Base-by-base conservation (phyloP, 1,140 invertebrate species). In the Cydia amplana region DNA sequence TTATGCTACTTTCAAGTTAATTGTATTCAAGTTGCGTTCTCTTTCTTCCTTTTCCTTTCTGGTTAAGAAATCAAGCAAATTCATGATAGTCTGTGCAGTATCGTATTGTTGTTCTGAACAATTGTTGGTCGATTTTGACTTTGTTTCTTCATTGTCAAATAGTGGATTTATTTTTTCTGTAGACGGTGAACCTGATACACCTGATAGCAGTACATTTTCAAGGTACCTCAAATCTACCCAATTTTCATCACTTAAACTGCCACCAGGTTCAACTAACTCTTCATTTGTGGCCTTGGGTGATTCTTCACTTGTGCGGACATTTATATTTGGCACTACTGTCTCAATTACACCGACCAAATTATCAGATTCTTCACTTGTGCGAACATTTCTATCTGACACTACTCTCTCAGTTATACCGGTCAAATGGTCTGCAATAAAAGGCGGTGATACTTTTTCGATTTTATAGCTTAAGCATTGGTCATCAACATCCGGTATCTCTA, bases 401-500 rank as follows among this genome's bases (percentile, higher is more conserved):
- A 60, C 55, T 23, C n/a, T 60, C 20, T 60, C 55, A 60, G 23
- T 20, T 23, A 23, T 23, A 23, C 20, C 9, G 20, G 55, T 23
- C 55, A 23, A 60, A 23, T 60, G 9, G 55, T 60, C 20, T 4
- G 55, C 9, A 60, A 60, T 23, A n/a, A 20, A 23, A 6, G 55
- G 7, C n/a, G 7, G 9, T 10, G 55, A 23, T 18, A 20, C n/a
- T n/a, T 23, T 23, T 20, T n/a, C 20, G n/a, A 12, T 2, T 18
- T n/a, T 1, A 5, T 5, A 16, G 12, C 2, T 16, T 49, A 14
- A 49, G 3, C 12, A 49, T 18, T 51, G 49, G 5, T 51, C 18
- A 18, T 83, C 86, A 5, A 83, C 79, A 28, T 79, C 43, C 12
- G 18, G 6, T 14, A 18, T 18, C 4, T 55, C n/a, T 55, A 9